These are phyloP conservation scores for Lepidostoma basale DNA, from an alignment of 1,140 invertebrate genomes.

Conservation along the genomic window DNA sequence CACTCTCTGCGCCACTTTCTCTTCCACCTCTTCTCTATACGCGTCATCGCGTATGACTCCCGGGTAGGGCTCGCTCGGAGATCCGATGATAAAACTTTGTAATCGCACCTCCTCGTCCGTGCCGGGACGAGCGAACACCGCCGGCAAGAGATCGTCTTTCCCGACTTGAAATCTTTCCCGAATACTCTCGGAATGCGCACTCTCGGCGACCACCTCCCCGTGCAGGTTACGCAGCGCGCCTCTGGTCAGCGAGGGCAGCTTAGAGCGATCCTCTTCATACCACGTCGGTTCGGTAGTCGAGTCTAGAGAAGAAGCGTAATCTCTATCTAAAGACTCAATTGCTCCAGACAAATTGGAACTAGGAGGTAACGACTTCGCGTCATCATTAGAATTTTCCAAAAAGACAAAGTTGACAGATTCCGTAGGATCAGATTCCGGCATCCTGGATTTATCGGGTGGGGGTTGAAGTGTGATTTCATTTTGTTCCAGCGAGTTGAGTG, in stretches of 20 bases:
- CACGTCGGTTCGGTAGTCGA: background rate
- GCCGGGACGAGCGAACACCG: background rate
- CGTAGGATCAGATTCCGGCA: background rate
- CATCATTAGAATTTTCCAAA: too few relatives aligned
- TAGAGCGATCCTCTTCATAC: background rate
- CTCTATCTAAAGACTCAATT: too few relatives aligned
- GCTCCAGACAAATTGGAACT: too few relatives aligned
- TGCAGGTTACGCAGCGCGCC: background rate
- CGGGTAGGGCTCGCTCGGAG: background rate
- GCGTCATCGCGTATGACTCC: constrained; percentile 16
- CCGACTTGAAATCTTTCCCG: background rate
- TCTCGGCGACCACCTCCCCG: background rate
- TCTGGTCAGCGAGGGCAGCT: background rate
- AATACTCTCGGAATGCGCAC: background rate
- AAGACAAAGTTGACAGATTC: too few relatives aligned
- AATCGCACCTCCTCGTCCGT: background rate
- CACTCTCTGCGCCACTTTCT: background rate
- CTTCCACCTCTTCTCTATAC: constrained; percentile 7
- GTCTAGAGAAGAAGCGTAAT: background rate
- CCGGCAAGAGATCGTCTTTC: background rate
- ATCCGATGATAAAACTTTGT: constrained; percentile 2
- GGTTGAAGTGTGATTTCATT: constrained; percentile 2
- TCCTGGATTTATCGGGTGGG: background rate
- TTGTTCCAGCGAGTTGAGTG: background rate
- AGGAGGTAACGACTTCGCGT: too few relatives aligned